Percentiles rank a stretch among this genome's conserved stretches.
These are phyloP conservation scores for Eonycteris spelaea DNA, from an alignment of 2,113 vertebrate species.

Conservation along the genomic window DNA sequence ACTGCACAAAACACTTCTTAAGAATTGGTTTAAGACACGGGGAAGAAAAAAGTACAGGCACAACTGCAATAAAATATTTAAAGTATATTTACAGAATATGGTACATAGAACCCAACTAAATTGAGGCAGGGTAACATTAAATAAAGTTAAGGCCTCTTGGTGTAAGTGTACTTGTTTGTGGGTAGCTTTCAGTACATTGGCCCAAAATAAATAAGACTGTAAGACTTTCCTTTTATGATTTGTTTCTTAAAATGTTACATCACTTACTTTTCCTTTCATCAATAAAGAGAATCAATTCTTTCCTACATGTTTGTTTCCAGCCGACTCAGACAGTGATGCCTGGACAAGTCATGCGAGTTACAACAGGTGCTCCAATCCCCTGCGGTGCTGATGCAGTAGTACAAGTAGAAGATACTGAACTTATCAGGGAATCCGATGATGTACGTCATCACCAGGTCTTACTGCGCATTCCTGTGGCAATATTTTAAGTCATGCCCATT, in stretches of 20 bases:
- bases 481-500: not conserved
- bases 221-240: constrained; percentile 25
- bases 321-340: constrained; percentile 99
- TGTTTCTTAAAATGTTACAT: constrained; percentile 42
- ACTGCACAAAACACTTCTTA: not conserved
- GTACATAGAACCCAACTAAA: not conserved
- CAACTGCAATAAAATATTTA: not conserved
- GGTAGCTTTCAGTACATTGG: not conserved
- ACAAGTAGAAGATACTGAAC: constrained; percentile 98
- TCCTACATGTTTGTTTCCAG: constrained; percentile 79
- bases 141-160: not conserved
- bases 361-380: constrained; percentile 98
- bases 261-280: constrained; percentile 4
- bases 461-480: not conserved
- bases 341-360: constrained; percentile 99
- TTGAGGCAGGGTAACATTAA: not conserved
- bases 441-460: constrained; percentile 84
- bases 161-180: not conserved
- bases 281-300: constrained; percentile 25
- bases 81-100: constrained; percentile 23
- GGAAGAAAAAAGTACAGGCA: not conserved
- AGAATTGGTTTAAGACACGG: not conserved
- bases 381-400: constrained; percentile 98
- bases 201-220: constrained; percentile 15
- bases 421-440: constrained; percentile 98